Conservation (phyloP, 2,797 vertebrate genomes). For the Chaetodon trifasciatus region DNA sequence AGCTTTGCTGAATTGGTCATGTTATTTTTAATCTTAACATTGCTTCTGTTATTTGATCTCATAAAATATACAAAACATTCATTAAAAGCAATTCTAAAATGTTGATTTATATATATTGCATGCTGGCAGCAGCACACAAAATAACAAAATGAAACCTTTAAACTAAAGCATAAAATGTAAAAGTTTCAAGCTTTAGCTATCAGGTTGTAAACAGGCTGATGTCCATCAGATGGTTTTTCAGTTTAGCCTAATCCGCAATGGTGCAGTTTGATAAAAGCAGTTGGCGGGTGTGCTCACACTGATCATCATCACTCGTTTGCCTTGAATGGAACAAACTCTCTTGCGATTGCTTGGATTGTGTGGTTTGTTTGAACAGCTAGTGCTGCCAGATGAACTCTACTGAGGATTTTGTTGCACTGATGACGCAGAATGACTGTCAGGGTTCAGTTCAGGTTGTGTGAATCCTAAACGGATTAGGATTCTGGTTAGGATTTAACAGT, state of each 20-base stretch:
- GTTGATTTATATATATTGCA: constrained; percentile 29
- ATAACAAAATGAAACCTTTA: background rate
- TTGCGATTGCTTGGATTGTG: constrained; percentile 1
- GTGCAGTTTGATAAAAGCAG: constrained; percentile 3
- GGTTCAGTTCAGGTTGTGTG: background rate
- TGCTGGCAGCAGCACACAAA: background rate
- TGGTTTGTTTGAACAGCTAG: constrained; percentile 13
- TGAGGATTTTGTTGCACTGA: background rate
- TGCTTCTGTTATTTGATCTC: constrained; percentile 37
- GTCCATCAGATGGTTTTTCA: constrained; percentile 16
- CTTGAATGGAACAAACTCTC: constrained; percentile 15
- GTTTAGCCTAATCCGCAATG: background rate
- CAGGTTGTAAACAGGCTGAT: background rate
- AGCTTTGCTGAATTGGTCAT: constrained; percentile 41
- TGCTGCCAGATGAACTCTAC: background rate
- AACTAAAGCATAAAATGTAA: no score
- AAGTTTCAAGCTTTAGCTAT: constrained; percentile 5
- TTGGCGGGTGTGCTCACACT: constrained; percentile 8
- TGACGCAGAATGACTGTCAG: background rate
- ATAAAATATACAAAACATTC: constrained; percentile 53
- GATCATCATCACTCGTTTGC: constrained; percentile 8
- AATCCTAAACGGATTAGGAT: constrained; percentile 5
- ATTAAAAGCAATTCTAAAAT: constrained; percentile 32
- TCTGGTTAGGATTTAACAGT: constrained; percentile 8
- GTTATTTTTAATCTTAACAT: constrained; percentile 38